Evolutionary conservation across 2,113 vertebrate genomes (phyloP).

Genomic region (Gallinago paraguaiae): DNA sequence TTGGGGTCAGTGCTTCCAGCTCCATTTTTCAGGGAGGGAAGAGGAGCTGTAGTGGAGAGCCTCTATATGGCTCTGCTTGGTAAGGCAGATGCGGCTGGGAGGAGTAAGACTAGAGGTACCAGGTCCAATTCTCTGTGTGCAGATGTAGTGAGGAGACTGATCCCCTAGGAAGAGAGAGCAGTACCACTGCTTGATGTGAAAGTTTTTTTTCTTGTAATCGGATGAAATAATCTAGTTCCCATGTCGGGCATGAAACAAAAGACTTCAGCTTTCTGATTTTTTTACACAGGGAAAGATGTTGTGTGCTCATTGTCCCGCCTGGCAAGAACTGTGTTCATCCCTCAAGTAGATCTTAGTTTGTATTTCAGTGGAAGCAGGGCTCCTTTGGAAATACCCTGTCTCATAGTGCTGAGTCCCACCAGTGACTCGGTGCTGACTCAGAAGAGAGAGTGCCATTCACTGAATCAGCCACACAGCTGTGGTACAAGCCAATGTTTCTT

Average conservation of each 20-base stretch:
- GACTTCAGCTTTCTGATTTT: not conserved
- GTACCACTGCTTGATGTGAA: not conserved
- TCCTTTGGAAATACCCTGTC: not conserved
- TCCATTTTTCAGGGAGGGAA: not conserved
- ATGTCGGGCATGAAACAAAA: not conserved
- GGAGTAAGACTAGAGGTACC: not conserved
- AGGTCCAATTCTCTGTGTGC: not conserved
- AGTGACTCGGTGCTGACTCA: slow-evolving; percentile 35
- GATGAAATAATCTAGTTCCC: not conserved
- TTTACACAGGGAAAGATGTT: rapidly evolving
- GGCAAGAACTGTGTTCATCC: not conserved
- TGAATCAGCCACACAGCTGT: not conserved
- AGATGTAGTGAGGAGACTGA: not conserved
- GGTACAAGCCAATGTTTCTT: not conserved
- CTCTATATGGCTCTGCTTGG: not conserved
- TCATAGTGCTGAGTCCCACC: not conserved
- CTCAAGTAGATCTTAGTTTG: not conserved
- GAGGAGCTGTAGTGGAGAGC: not conserved
- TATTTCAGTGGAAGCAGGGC: not conserved
- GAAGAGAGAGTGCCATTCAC: not conserved
- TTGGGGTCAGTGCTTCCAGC: not conserved
- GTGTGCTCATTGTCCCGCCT: not conserved
- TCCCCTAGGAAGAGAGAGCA: not conserved
- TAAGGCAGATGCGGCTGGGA: not conserved
- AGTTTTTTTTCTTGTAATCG: not conserved